Percentiles rank a stretch among this genome's conserved stretches.
Conservation (phyloP, 2,113 vertebrate genomes). For the Dipodomys stephensi region DNA sequence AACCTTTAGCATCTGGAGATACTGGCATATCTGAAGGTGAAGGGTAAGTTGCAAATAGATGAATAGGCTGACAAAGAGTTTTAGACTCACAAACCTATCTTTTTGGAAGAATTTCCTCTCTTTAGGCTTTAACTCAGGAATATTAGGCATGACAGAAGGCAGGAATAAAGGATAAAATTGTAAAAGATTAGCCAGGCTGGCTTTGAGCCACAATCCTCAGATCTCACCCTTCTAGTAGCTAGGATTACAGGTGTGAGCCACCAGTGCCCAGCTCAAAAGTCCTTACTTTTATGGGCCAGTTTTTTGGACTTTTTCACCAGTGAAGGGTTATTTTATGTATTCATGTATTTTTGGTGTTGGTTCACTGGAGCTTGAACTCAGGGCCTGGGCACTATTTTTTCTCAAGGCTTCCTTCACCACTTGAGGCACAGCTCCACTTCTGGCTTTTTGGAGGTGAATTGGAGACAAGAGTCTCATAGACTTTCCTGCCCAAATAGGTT, state of each 20-base stretch:
- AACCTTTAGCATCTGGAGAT: neutral
- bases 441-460: no score
- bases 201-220: neutral
- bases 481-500: no score
- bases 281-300: neutral
- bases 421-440: no score
- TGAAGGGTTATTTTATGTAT: constrained; percentile 8
- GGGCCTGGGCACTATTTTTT: no score
- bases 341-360: no score
- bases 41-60: neutral
- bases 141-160: neutral
- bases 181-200: neutral
- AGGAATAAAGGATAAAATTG: neutral
- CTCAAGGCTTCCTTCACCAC: no score
- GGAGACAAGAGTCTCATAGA: no score
- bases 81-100: neutral
- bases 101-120: neutral
- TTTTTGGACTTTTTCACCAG: neutral
- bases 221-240: neutral
- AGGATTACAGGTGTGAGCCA: neutral
- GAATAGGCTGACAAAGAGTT: neutral
- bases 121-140: no score
- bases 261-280: neutral
- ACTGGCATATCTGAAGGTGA: neutral
- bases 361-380: no score